These are phyloP conservation scores for Turnix velox DNA, from an alignment of 2,113 vertebrate species.

Conservation along the genomic window DNA sequence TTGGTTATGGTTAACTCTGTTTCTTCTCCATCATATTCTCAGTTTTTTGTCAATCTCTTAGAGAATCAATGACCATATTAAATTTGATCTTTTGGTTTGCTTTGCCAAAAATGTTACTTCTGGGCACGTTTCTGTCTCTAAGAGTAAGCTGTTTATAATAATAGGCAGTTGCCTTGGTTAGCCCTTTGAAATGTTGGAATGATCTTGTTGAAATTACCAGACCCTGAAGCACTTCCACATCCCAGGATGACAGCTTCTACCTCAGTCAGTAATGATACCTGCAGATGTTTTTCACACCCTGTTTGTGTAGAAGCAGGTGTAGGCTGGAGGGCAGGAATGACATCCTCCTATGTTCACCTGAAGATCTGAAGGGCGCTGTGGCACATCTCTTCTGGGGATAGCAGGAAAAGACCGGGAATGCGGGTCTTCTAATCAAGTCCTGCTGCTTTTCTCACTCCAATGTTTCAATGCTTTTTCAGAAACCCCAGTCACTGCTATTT, in stretches of 20 bases:
- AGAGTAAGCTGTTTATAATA: neutral
- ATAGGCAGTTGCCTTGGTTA: neutral
- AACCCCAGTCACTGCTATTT: neutral
- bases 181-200: neutral
- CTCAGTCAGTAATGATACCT: neutral
- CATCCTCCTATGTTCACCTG: neutral
- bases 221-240: neutral
- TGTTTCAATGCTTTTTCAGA: neutral
- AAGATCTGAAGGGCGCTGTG: neutral
- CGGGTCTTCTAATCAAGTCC: neutral
- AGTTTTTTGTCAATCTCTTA: neutral
- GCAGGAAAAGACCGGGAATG: neutral
- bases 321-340: neutral
- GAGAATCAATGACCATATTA: neutral
- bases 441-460: neutral
- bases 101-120: neutral
- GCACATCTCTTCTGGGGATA: neutral
- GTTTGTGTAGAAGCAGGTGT: neutral
- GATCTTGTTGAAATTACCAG: neutral
- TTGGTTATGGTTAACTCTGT: neutral
- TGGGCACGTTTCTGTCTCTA: neutral
- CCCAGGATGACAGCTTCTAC: neutral
- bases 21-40: neutral
- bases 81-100: neutral
- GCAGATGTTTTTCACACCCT: neutral